Percentiles rank a stretch among this genome's conserved stretches.
phyloP scores from a whole-genome alignment of 2,888 invertebrate genomes.

The Drosophila eohydei region DNA sequence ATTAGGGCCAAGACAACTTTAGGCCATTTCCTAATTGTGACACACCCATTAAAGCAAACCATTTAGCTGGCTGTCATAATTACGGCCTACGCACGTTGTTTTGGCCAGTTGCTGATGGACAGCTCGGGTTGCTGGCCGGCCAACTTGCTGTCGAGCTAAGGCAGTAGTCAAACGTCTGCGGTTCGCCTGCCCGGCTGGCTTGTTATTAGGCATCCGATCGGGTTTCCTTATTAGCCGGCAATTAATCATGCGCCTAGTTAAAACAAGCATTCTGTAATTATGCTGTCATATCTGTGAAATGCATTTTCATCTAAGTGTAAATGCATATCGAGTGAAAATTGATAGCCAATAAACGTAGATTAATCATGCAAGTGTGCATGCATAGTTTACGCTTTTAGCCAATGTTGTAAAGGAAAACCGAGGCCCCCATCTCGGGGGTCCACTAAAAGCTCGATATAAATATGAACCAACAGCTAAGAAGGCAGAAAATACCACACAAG shows the following conservation, averaged over 20 bases:
- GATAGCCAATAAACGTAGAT: conserved; percentile 68
- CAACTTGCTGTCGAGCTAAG: conserved; percentile 4
- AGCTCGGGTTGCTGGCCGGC: conserved; percentile 48
- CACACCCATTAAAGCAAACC: conserved; percentile 31
- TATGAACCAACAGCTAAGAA: conserved; percentile 60
- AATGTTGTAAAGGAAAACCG: conserved; percentile 38
- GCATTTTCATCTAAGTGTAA: conserved; percentile 66
- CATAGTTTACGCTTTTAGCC: conserved; percentile 59
- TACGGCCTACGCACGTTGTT: conserved; percentile 57
- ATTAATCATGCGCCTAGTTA: conserved; percentile 67
- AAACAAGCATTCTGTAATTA: conserved; percentile 60
- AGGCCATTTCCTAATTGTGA: conserved; percentile 64
- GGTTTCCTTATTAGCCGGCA: conserved; percentile 67
- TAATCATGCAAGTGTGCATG: conserved; percentile 69
- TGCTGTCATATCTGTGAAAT: conserved; percentile 54
- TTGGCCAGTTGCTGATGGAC: conserved; percentile 17
- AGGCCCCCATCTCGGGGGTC: conserved; percentile 58
- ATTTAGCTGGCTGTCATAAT: conserved; percentile 62
- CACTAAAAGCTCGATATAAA: conserved; percentile 76
- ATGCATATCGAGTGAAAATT: conserved; percentile 68
- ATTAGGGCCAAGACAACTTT: conserved; percentile 21
- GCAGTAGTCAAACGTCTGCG: background rate
- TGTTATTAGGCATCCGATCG: conserved; percentile 59
- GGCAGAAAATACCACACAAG: conserved; percentile 25
- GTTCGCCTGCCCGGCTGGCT: conserved; percentile 10